Evolutionary conservation across 2,113 vertebrate species (phyloP).

Genomic region (Progne subis): DNA sequence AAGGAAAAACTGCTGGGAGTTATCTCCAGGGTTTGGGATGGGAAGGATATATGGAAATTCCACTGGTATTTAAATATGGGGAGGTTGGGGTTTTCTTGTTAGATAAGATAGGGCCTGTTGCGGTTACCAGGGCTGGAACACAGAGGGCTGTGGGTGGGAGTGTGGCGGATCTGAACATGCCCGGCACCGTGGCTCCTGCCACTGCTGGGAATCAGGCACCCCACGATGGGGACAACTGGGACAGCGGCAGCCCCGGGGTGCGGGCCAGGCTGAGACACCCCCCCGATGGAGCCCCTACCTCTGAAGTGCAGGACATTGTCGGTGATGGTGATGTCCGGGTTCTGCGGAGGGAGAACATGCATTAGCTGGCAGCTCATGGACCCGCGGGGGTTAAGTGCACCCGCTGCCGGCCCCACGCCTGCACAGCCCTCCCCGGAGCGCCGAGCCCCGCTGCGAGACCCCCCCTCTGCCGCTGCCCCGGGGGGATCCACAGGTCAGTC

Average conservation of each 20-base stretch:
- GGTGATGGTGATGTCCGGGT: conserved; percentile 80
- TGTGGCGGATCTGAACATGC: neutral
- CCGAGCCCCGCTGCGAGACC: neutral
- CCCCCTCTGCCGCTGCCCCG: neutral
- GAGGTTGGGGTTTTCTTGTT: neutral
- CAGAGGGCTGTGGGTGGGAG: neutral
- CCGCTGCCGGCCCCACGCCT: neutral
- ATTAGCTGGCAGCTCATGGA: neutral
- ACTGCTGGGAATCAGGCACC: neutral
- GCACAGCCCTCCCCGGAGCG: neutral
- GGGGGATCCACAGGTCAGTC: neutral
- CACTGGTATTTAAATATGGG: neutral
- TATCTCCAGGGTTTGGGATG: neutral
- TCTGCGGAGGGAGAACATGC: conserved; percentile 67
- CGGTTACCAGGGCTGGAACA: neutral
- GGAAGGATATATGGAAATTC: neutral
- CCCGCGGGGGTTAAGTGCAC: neutral
- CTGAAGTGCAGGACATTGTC: conserved; percentile 87
- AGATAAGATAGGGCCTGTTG: neutral
- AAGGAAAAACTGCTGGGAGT: neutral
- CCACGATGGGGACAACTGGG: neutral
- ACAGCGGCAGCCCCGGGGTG: neutral
- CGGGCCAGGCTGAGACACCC: neutral
- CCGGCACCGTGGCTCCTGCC: neutral
- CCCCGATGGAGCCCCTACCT: conserved; percentile 70